Evolutionary conservation across 2,797 vertebrate genomes (phyloP).

Genomic region (Phalanger gymnotis): DNA sequence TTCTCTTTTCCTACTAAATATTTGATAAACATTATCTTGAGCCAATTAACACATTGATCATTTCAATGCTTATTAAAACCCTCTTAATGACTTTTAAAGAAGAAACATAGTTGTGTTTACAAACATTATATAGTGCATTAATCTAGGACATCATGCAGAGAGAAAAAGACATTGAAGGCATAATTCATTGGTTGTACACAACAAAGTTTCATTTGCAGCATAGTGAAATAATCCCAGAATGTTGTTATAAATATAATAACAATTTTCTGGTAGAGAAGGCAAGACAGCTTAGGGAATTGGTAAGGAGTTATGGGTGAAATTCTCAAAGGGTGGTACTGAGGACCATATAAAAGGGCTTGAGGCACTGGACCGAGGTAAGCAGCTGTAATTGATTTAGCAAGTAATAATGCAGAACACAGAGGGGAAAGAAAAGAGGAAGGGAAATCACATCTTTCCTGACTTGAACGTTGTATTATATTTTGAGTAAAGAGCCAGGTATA

Average conservation of each 20-base stretch:
- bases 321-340: constrained; percentile 31
- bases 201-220: constrained; percentile 20
- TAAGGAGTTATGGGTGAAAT: constrained; percentile 66
- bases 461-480: background rate
- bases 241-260: constrained; percentile 73
- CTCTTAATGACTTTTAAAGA: constrained; percentile 72
- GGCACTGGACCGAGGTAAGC: constrained; percentile 17
- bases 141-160: constrained; percentile 65
- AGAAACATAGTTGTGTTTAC: constrained; percentile 63
- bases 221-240: constrained; percentile 66
- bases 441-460: background rate
- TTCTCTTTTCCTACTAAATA: constrained; percentile 68
- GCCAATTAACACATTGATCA: constrained; percentile 70
- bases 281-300: constrained; percentile 62
- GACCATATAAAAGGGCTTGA: constrained; percentile 40
- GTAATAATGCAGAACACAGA: constrained; percentile 48
- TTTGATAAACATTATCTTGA: constrained; percentile 73
- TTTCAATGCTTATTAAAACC: constrained; percentile 72
- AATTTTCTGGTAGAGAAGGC: constrained; percentile 72
- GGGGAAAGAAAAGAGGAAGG: background rate
- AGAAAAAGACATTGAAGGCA: constrained; percentile 69
- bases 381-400: constrained; percentile 65
- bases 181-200: constrained; percentile 61
- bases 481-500: constrained; percentile 28
- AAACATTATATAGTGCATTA: constrained; percentile 64